Evolutionary conservation across 1,140 invertebrate species (phyloP).

Genomic region (Heliconius nattereri): DNA sequence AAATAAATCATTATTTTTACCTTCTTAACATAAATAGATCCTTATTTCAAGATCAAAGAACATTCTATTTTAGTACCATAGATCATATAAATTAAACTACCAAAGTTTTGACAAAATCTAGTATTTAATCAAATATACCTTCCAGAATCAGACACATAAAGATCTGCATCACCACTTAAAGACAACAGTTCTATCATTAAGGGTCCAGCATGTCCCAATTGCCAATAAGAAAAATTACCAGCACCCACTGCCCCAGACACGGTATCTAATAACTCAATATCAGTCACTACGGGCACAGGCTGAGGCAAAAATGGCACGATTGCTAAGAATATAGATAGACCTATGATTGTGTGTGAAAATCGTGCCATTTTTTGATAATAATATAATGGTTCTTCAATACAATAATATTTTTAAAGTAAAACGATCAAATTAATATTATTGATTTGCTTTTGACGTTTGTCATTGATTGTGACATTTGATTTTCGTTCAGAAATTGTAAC

Average conservation of each 20-base stretch:
- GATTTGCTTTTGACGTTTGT: not conserved
- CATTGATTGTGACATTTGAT: not conserved
- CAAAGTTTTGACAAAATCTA: conserved; percentile 12
- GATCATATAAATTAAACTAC: not conserved
- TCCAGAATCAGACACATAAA: conserved; percentile 66
- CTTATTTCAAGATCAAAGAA: not conserved
- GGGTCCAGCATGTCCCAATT: conserved; percentile 64
- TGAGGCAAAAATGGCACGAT: not conserved
- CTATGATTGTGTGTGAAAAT: not conserved
- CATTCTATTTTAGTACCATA: conserved; percentile 2
- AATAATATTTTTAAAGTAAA: not conserved
- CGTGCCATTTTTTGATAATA: not conserved
- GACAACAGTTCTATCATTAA: conserved; percentile 64
- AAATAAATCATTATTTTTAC: too few species aligned
- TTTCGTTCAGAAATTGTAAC: not conserved
- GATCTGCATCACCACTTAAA: conserved; percentile 65
- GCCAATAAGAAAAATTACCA: conserved; percentile 74
- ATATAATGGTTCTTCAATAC: not conserved
- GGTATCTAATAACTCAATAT: conserved; percentile 64
- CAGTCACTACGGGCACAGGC: conserved; percentile 44
- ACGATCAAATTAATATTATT: not conserved
- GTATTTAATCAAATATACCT: conserved; percentile 46
- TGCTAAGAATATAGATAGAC: not conserved
- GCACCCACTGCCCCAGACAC: conserved; percentile 61
- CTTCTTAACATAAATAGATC: not conserved